A percentile compares a stretch with the other conserved stretches of the same genome.
phyloP scores from a whole-genome alignment of 1,140 invertebrate genomes.

The Portunus trituberculatus region DNA sequence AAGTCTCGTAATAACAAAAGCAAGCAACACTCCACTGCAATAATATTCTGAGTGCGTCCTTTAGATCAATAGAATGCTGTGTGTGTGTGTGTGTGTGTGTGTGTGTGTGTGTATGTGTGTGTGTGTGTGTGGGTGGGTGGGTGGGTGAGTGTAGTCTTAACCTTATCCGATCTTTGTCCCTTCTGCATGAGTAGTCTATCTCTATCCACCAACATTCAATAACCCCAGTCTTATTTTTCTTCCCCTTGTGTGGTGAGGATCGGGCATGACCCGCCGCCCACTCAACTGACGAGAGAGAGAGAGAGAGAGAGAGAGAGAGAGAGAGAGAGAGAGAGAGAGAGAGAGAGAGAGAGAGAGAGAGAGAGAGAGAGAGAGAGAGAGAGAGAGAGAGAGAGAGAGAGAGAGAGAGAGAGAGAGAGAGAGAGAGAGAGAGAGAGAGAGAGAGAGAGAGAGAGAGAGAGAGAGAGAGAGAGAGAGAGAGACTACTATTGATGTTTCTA shows the following conservation, averaged over 20 bases:
- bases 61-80: too few species aligned
- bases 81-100: too few species aligned
- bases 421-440: background rate
- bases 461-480: constrained; percentile 6
- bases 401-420: background rate
- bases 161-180: too few species aligned
- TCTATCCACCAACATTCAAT: background rate
- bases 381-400: background rate
- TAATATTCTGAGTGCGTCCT: too few species aligned
- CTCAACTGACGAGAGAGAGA: background rate
- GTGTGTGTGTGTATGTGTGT: too few species aligned
- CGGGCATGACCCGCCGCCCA: background rate
- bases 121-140: too few species aligned
- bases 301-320: constrained; percentile 29
- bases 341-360: constrained; percentile 29
- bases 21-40: too few species aligned
- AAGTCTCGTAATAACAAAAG: too few species aligned
- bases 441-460: constrained; percentile 25
- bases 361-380: constrained; percentile 13
- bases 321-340: constrained; percentile 29
- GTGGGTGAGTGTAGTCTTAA: too few species aligned
- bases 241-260: background rate
- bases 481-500: constrained; percentile 36
- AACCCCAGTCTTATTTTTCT: background rate
- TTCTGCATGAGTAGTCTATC: too few species aligned